Evolutionary conservation across 2,113 vertebrate species (phyloP).

Genomic region (Micronycteris hirsuta): DNA sequence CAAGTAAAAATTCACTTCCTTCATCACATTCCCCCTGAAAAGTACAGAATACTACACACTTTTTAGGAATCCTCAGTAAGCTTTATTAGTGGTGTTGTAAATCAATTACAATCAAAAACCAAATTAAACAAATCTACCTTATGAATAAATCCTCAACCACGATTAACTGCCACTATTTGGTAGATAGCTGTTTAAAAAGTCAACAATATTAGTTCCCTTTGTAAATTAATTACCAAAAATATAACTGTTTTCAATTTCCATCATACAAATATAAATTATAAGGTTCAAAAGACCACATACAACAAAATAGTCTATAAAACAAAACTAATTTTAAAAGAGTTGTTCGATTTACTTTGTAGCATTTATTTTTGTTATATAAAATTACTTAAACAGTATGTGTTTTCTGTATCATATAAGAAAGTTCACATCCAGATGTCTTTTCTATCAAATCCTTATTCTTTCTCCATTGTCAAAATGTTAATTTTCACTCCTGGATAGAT

Average conservation of each 20-base stretch:
- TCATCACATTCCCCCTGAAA: background rate
- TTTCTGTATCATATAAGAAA: constrained; percentile 73
- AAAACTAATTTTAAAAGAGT: constrained; percentile 79
- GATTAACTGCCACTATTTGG: constrained; percentile 63
- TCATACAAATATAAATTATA: constrained; percentile 83
- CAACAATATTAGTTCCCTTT: constrained; percentile 76
- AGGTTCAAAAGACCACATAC: constrained; percentile 76
- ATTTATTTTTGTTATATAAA: constrained; percentile 70
- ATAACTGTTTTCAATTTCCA: constrained; percentile 75
- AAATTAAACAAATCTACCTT: constrained; percentile 74
- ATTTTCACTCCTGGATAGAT: constrained; percentile 77
- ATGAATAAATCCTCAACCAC: constrained; percentile 73
- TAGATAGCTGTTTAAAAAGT: constrained; percentile 74
- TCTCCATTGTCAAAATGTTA: constrained; percentile 56
- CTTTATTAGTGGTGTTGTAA: constrained; percentile 71
- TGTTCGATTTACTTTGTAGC: constrained; percentile 74
- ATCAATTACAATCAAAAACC: constrained; percentile 73
- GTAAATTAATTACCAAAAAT: constrained; percentile 74
- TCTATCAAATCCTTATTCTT: constrained; percentile 69
- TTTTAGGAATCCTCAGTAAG: constrained; percentile 64
- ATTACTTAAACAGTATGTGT: constrained; percentile 74
- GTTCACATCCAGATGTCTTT: constrained; percentile 73
- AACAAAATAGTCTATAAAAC: constrained; percentile 79
- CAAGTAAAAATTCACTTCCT: constrained; percentile 25
- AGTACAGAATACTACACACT: constrained; percentile 41